A percentile compares a stretch with the other conserved stretches of the same genome.
Evolutionary conservation across 2,888 invertebrate species (phyloP).

Genomic region (Drosophila cognata): DNA sequence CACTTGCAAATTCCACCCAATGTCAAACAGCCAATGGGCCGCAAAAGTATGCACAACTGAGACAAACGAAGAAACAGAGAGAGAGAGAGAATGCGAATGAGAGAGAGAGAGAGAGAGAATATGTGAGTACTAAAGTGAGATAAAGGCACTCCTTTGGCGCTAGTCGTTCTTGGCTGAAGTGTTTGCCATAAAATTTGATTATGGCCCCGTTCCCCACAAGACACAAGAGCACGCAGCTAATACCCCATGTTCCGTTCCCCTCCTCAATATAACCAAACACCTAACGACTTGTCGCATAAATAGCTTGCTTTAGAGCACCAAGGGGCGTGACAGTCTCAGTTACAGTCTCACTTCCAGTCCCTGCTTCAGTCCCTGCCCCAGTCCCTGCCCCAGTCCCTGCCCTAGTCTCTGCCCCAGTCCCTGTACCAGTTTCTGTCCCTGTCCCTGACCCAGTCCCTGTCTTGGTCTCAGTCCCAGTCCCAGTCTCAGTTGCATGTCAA

Average conservation of each 20-base stretch:
- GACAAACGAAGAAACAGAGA: background rate
- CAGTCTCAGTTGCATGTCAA: constrained; percentile 66
- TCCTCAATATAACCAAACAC: constrained; percentile 7
- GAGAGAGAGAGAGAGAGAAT: background rate
- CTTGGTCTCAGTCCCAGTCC: background rate
- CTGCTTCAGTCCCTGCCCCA: background rate
- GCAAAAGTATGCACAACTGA: constrained; percentile 37
- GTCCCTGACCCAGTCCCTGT: constrained; percentile 2
- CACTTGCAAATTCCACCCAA: constrained; percentile 56
- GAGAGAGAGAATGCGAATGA: too few species aligned
- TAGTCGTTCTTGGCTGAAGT: constrained; percentile 40
- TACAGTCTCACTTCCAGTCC: background rate
- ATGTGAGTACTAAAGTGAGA: background rate
- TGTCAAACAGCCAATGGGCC: constrained; percentile 32
- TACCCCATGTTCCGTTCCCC: background rate
- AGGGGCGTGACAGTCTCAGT: constrained; percentile 17
- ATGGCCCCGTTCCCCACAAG: constrained; percentile 35
- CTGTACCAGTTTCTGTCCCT: background rate
- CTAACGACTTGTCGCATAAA: constrained; percentile 30
- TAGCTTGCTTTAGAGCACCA: constrained; percentile 22
- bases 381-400: background rate
- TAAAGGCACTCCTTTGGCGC: constrained; percentile 4
- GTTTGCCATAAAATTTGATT: constrained; percentile 72
- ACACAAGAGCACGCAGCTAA: constrained; percentile 22
- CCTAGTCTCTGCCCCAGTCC: background rate